Conservation (phyloP, 2,797 vertebrate species). For the Sebastiscus tertius region DNA sequence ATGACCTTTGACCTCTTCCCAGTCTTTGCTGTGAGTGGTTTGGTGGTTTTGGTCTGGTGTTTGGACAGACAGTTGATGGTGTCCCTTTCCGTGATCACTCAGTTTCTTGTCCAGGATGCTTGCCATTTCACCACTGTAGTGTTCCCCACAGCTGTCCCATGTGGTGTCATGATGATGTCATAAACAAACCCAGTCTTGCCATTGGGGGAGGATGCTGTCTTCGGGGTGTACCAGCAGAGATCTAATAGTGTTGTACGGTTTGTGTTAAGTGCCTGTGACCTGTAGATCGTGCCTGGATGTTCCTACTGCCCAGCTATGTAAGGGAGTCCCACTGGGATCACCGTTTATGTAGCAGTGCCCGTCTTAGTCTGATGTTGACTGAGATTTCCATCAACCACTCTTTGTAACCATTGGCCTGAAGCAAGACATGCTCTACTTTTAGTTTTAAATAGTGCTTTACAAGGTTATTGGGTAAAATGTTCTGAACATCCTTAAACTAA, state of each 20-base stretch:
- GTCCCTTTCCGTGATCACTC: too few relatives aligned
- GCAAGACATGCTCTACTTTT: not conserved
- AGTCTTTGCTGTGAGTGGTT: too few relatives aligned
- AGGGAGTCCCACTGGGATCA: not conserved
- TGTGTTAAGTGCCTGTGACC: not conserved
- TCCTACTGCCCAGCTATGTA: not conserved
- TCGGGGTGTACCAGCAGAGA: not conserved
- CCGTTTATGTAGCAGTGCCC: not conserved
- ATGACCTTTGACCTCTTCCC: too few relatives aligned
- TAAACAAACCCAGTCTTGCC: too few relatives aligned
- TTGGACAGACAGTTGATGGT: too few relatives aligned
- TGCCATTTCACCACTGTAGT: not conserved
- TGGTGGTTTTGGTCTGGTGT: too few relatives aligned
- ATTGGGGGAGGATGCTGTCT: too few relatives aligned
- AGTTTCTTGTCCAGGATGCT: too few relatives aligned
- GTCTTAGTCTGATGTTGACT: not conserved
- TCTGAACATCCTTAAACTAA: too few relatives aligned
- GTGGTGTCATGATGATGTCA: too few relatives aligned
- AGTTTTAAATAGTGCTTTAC: not conserved
- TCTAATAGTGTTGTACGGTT: not conserved
- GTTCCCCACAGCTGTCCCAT: not conserved
- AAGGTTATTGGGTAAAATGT: not conserved
- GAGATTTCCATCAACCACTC: not conserved
- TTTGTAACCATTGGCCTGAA: not conserved
- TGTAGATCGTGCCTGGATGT: not conserved